A percentile compares a stretch with the other conserved stretches of the same genome.
Evolutionary conservation across 2,113 vertebrate species (phyloP).

Genomic region (Romanogobio albipinnatus): DNA sequence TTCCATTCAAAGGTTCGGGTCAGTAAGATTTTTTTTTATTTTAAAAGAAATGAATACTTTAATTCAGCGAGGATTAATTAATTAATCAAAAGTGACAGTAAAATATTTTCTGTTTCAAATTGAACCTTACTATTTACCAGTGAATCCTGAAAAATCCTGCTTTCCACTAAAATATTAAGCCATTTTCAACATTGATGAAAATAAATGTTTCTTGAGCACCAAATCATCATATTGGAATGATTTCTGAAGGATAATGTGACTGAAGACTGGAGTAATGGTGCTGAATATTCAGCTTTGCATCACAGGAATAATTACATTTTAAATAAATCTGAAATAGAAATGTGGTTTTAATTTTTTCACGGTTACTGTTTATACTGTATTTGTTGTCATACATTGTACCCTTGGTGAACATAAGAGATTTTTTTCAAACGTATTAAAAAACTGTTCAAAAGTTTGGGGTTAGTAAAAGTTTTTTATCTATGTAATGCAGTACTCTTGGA

Average conservation of each 20-base stretch:
- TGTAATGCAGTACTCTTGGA: neutral
- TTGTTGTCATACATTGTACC: neutral
- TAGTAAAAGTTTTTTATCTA: neutral
- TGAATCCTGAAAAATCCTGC: neutral
- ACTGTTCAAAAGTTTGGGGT: neutral
- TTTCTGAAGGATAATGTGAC: neutral
- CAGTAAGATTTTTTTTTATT: neutral
- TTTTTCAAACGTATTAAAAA: neutral
- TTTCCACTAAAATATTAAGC: neutral
- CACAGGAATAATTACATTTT: neutral
- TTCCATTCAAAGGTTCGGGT: neutral
- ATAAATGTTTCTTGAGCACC: neutral
- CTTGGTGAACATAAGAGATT: neutral
- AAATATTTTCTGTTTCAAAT: neutral
- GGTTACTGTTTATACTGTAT: neutral
- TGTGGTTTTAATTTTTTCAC: neutral
- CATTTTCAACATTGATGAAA: neutral
- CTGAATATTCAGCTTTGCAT: neutral
- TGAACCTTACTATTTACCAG: neutral
- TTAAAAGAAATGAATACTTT: neutral
- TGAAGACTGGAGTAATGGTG: neutral
- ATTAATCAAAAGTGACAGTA: neutral
- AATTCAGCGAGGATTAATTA: neutral
- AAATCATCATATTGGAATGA: neutral
- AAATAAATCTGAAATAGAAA: neutral